A percentile compares a stretch with the other conserved stretches of the same genome.
These are phyloP conservation scores for Micropoecilia bifurca DNA, from an alignment of 2,797 vertebrate genomes.

Conservation along the genomic window DNA sequence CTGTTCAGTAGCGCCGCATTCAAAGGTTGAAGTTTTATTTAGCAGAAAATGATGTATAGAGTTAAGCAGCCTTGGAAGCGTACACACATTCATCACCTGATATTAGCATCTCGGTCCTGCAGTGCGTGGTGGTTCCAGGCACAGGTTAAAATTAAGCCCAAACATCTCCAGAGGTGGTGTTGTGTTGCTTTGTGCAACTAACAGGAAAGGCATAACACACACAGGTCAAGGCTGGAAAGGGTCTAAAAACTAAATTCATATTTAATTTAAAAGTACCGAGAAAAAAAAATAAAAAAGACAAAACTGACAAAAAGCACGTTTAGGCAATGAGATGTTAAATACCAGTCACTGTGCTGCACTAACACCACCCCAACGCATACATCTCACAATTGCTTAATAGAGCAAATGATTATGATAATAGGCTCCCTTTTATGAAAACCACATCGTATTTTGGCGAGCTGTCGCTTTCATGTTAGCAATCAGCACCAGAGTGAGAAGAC, in stretches of 20 bases:
- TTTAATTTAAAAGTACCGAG: constrained; percentile 14
- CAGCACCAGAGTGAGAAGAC: constrained; percentile 64
- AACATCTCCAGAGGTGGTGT: not conserved
- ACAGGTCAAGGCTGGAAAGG: constrained; percentile 18
- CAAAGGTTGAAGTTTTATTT: constrained; percentile 75
- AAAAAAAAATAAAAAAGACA: constrained; percentile 9
- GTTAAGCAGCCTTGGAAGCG: constrained; percentile 71
- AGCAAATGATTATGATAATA: constrained; percentile 57
- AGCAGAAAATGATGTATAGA: constrained; percentile 73
- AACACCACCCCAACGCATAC: not conserved
- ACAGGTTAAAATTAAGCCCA: not conserved
- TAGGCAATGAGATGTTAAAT: constrained; percentile 14
- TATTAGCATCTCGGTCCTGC: constrained; percentile 67
- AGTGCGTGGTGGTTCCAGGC: constrained; percentile 14
- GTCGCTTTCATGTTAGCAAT: constrained; percentile 70
- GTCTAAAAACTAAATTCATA: constrained; percentile 4
- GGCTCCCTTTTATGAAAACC: constrained; percentile 54
- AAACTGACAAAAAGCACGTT: not conserved
- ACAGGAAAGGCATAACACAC: constrained; percentile 15
- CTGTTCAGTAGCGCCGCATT: constrained; percentile 51
- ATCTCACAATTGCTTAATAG: constrained; percentile 20
- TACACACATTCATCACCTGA: constrained; percentile 71
- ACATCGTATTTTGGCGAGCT: constrained; percentile 53
- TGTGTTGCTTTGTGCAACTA: constrained; percentile 31
- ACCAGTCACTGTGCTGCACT: constrained; percentile 7